These are phyloP conservation scores for Parnassius apollo DNA, from an alignment of 2,888 invertebrate genomes.

Conservation along the genomic window DNA sequence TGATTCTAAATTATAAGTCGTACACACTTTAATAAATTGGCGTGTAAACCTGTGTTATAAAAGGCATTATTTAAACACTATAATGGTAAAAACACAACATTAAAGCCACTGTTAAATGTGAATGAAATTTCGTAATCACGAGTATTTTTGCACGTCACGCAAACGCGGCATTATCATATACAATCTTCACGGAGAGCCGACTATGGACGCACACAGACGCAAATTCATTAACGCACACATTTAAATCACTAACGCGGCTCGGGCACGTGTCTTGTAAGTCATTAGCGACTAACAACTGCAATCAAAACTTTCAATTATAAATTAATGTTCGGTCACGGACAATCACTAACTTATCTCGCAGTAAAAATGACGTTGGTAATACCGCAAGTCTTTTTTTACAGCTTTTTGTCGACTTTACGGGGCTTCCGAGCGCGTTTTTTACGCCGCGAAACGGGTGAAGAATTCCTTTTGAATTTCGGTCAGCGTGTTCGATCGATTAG, in stretches of 20 bases:
- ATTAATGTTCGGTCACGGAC: constrained; percentile 42
- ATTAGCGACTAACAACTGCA: constrained; percentile 45
- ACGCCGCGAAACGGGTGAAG: constrained; percentile 63
- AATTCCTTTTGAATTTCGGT: constrained; percentile 55
- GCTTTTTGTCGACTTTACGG: constrained; percentile 43
- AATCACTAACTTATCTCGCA: constrained; percentile 50
- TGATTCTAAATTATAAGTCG: neutral
- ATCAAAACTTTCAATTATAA: constrained; percentile 60
- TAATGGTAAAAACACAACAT: constrained; percentile 10
- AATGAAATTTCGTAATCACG: constrained; percentile 26
- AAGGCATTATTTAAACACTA: constrained; percentile 10
- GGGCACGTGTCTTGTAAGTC: constrained; percentile 53
- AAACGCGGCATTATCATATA: constrained; percentile 45
- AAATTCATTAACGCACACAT: constrained; percentile 75
- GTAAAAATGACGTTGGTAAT: constrained; percentile 41
- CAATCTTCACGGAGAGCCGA: constrained; percentile 51
- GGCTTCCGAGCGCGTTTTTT: constrained; percentile 56
- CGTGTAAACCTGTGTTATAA: constrained; percentile 7
- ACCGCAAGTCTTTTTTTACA: constrained; percentile 36
- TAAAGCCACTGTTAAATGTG: constrained; percentile 24
- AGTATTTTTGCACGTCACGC: constrained; percentile 45
- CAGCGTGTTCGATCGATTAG: constrained; percentile 62
- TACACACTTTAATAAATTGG: constrained; percentile 11
- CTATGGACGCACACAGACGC: constrained; percentile 57
- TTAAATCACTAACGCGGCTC: constrained; percentile 67